phyloP scores from a whole-genome alignment of 2,888 invertebrate genomes.

The Frankliniella intonsa region DNA sequence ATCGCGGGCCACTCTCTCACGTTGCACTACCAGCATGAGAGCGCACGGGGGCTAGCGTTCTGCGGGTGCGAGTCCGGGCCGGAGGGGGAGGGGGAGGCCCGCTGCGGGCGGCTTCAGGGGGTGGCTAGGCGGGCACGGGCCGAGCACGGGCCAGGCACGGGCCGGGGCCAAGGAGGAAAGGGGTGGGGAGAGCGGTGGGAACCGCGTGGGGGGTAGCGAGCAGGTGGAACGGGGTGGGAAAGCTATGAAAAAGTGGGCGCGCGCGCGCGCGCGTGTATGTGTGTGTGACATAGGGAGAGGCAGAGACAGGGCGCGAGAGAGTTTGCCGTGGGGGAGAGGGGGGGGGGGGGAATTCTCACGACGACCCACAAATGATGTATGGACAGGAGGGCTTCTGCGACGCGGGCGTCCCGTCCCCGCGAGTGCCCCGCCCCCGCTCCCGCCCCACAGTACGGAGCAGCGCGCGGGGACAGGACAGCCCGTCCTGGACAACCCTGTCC shows the following conservation, averaged over 20 bases:
- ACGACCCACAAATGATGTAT: no score
- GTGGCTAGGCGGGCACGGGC: neutral
- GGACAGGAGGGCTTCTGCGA: no score
- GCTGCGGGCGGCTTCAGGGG: neutral
- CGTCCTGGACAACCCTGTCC: no score
- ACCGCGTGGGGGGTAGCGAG: neutral
- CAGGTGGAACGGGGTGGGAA: no score
- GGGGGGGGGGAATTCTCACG: no score
- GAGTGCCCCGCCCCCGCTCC: no score
- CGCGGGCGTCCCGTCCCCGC: no score
- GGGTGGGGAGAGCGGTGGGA: conserved; percentile 2
- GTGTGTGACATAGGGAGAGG: neutral
- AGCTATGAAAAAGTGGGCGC: no score
- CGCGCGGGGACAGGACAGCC: no score
- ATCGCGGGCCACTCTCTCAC: neutral
- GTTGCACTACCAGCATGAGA: conserved; percentile 12
- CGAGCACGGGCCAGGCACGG: neutral
- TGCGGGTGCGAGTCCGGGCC: neutral
- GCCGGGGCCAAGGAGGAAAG: neutral
- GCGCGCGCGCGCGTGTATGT: neutral
- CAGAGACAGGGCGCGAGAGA: neutral
- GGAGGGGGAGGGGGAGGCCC: neutral
- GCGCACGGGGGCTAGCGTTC: neutral
- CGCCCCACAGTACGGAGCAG: no score
- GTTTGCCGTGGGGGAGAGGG: neutral